A percentile compares a stretch with the other conserved stretches of the same genome.
phyloP scores from a whole-genome alignment of 2,888 invertebrate genomes.

The Drosophila macrothrix region DNA sequence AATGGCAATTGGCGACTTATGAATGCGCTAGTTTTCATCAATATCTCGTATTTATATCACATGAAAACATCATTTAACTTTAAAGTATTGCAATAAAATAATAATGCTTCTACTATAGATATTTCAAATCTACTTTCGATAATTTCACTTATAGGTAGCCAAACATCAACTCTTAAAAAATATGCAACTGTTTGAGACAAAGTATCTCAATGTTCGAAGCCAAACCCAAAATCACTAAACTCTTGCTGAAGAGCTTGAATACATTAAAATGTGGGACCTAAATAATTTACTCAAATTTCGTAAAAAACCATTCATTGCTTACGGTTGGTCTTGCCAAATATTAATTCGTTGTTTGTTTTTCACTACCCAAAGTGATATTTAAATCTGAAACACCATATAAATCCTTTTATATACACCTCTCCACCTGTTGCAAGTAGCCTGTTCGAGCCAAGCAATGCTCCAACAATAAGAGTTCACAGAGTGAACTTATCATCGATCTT shows the following conservation, averaged over 20 bases:
- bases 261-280: neutral
- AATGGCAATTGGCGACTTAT: conserved; percentile 13
- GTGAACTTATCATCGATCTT: conserved; percentile 59
- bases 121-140: neutral
- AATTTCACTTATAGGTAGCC: neutral
- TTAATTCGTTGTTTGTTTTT: neutral
- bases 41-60: neutral
- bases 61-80: neutral
- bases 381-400: neutral
- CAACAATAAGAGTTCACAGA: conserved; percentile 28
- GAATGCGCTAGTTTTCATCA: conserved; percentile 22
- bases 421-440: neutral
- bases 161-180: neutral
- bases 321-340: neutral
- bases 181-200: neutral
- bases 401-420: neutral
- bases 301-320: neutral
- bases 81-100: neutral
- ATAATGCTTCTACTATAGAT: neutral
- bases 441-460: conserved; percentile 3
- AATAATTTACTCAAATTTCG: neutral
- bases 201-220: neutral
- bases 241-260: neutral
- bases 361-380: neutral
- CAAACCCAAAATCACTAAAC: neutral